Percentiles rank a stretch among this genome's conserved stretches.
These are phyloP conservation scores for Caiman crocodilus DNA, from an alignment of 2,797 vertebrate species.

Conservation along the genomic window DNA sequence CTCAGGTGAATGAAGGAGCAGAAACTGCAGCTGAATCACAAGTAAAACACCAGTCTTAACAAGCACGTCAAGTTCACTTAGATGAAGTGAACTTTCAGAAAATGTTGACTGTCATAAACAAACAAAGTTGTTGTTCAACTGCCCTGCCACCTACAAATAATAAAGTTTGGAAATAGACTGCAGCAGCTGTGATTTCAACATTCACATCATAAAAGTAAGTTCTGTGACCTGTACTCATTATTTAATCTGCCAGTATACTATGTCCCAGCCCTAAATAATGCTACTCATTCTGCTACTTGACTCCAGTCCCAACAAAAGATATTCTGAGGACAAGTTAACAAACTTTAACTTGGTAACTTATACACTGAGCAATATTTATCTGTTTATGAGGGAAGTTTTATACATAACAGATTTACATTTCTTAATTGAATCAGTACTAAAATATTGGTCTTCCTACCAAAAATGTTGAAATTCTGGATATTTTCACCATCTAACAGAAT, in stretches of 20 bases:
- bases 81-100: background rate
- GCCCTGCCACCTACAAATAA: conserved; percentile 11
- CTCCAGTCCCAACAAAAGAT: background rate
- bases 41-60: conserved; percentile 59
- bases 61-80: conserved; percentile 64
- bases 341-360: background rate
- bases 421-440: background rate
- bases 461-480: background rate
- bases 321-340: background rate
- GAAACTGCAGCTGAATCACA: conserved; percentile 58
- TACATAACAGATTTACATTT: background rate
- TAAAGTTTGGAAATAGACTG: conserved; percentile 44
- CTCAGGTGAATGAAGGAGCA: too few relatives aligned
- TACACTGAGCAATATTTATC: background rate
- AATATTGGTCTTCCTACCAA: background rate
- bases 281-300: background rate
- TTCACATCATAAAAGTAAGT: background rate
- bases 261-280: background rate
- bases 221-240: conserved; percentile 11
- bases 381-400: background rate
- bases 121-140: conserved; percentile 13
- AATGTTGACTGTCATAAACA: background rate
- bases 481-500: background rate
- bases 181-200: conserved; percentile 30
- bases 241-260: background rate